These are phyloP conservation scores for Diglossa cyanea DNA, from an alignment of 2,797 vertebrate species.

Conservation along the genomic window DNA sequence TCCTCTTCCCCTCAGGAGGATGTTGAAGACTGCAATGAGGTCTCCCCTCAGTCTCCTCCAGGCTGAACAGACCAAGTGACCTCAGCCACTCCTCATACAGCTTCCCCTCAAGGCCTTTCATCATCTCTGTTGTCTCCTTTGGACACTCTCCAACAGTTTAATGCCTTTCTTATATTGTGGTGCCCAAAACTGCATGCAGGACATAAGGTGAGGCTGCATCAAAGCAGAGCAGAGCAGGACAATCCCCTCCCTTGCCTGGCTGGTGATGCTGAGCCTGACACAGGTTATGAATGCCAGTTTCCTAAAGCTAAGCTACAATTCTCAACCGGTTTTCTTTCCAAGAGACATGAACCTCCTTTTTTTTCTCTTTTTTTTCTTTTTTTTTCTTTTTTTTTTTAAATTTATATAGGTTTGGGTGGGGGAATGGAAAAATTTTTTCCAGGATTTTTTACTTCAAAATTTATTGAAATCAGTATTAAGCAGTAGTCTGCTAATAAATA, in stretches of 20 bases:
- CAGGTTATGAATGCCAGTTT: slow-evolving; percentile 1
- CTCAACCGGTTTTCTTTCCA: neutral
- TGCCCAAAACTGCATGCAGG: rapidly evolving
- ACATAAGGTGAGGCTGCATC: rapidly evolving
- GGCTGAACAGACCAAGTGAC: neutral
- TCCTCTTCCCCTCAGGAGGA: rapidly evolving
- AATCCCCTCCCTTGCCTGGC: neutral
- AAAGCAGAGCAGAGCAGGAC: neutral
- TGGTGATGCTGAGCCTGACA: neutral
- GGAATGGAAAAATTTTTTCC: neutral
- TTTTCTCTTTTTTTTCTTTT: neutral
- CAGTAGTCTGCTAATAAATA: neutral
- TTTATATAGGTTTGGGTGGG: neutral
- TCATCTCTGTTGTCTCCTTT: neutral
- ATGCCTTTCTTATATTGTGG: neutral
- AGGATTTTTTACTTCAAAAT: neutral
- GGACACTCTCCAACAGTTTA: rapidly evolving
- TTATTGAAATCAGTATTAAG: neutral
- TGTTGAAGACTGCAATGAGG: neutral
- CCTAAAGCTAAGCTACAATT: neutral
- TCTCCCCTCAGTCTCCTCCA: neutral
- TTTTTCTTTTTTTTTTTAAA: no score
- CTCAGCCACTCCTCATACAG: rapidly evolving
- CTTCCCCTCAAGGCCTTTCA: neutral
- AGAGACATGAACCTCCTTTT: neutral